Evolutionary conservation across 2,888 invertebrate species (phyloP).

Genomic region (Sarcophaga subvicina): DNA sequence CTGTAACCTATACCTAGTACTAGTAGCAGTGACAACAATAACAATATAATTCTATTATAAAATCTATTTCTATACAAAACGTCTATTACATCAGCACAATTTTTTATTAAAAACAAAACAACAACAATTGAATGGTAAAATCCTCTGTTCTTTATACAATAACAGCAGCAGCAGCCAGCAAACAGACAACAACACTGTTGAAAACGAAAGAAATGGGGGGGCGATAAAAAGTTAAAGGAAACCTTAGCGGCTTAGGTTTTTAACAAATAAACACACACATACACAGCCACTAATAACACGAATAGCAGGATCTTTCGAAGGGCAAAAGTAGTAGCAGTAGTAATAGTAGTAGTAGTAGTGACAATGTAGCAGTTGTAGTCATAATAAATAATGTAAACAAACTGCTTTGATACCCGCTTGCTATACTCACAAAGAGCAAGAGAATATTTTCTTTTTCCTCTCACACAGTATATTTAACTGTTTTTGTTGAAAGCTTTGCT

Average conservation of each 20-base stretch:
- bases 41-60: conserved; percentile 30
- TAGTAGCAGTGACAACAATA: neutral
- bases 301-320: neutral
- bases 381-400: neutral
- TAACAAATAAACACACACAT: neutral
- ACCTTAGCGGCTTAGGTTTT: neutral
- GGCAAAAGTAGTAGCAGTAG: neutral
- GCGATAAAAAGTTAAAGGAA: neutral
- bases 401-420: too few relatives aligned
- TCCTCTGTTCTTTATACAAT: neutral
- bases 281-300: neutral
- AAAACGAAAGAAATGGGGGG: neutral
- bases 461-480: too few relatives aligned
- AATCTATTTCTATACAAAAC: conserved; percentile 10
- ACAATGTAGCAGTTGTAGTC: neutral
- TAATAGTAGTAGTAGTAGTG: neutral
- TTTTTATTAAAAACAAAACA: neutral
- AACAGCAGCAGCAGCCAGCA: neutral
- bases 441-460: too few relatives aligned
- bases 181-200: too few relatives aligned
- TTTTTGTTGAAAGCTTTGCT: too few relatives aligned
- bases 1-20: neutral
- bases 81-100: conserved; percentile 29
- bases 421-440: too few relatives aligned
- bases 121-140: neutral